A percentile compares a stretch with the other conserved stretches of the same genome.
Conservation (phyloP, 2,888 invertebrate species). For the Drosophila birchii region DNA sequence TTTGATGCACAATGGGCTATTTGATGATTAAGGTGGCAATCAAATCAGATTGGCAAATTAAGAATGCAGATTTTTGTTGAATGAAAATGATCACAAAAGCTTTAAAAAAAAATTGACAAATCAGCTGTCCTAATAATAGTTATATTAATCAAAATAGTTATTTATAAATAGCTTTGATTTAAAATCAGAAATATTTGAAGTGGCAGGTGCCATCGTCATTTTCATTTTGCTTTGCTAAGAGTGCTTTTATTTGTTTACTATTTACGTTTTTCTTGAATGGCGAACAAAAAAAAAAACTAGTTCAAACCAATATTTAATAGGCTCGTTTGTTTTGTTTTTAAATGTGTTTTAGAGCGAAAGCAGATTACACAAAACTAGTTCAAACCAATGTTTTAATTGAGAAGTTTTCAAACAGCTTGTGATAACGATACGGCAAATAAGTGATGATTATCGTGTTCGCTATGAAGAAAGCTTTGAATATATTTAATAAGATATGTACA, state of each 20-base stretch:
- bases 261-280: background rate
- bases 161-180: background rate
- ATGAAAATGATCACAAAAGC: too few species aligned
- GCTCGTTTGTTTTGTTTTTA: background rate
- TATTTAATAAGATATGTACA: too few species aligned
- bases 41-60: too few species aligned
- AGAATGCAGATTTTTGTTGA: too few species aligned
- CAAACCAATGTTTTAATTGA: background rate
- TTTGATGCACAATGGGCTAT: background rate
- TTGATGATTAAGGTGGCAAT: background rate
- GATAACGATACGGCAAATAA: slow-evolving; percentile 5
- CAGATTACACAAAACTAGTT: slow-evolving; percentile 5
- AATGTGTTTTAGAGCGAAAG: background rate
- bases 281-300: background rate
- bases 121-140: background rate
- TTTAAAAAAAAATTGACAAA: background rate
- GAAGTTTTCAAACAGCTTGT: background rate
- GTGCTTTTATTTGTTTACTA: background rate
- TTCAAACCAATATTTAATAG: slow-evolving; percentile 1
- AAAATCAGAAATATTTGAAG: background rate
- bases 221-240: background rate
- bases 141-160: background rate
- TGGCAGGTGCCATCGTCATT: background rate
- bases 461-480: background rate
- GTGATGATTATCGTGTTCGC: background rate